These are phyloP conservation scores for Pseudopipra pipra DNA, from an alignment of 2,113 vertebrate species.

Conservation along the genomic window DNA sequence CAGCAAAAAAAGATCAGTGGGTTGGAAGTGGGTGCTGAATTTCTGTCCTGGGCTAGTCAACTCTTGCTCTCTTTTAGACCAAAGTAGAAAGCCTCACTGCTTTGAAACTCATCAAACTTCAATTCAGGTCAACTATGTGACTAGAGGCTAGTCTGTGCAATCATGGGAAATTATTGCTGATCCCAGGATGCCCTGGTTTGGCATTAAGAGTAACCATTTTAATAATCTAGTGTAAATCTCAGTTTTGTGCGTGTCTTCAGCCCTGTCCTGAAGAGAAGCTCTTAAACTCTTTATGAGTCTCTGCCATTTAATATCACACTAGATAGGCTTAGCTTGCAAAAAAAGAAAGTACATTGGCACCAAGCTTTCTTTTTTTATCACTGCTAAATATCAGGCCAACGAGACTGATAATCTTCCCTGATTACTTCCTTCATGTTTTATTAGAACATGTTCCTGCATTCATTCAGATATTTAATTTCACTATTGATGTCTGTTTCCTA, in stretches of 20 bases:
- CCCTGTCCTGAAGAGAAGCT: not conserved
- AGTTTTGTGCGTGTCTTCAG: not conserved
- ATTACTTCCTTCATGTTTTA: constrained; percentile 47
- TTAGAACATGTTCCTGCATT: constrained; percentile 31
- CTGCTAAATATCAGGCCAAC: not conserved
- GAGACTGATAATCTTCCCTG: constrained; percentile 5
- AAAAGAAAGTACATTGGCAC: not conserved
- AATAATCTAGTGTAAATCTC: constrained; percentile 28
- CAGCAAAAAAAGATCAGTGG: not conserved
- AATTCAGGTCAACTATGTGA: not conserved
- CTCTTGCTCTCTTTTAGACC: not conserved
- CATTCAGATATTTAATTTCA: constrained; percentile 58
- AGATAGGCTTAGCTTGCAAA: constrained; percentile 1
- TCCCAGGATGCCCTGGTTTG: not conserved
- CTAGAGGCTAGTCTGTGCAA: not conserved
- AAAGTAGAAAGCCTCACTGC: not conserved
- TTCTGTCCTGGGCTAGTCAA: not conserved
- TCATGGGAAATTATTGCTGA: not conserved
- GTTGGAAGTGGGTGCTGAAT: not conserved
- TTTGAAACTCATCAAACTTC: not conserved
- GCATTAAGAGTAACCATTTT: not conserved
- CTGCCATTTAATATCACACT: constrained; percentile 6
- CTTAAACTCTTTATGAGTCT: constrained; percentile 36
- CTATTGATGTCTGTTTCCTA: constrained; percentile 36
- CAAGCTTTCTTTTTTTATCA: not conserved